Percentiles rank a stretch among this genome's conserved stretches.
Conservation (phyloP, 1,140 invertebrate species). For the Brachionus rotundiformis region DNA sequence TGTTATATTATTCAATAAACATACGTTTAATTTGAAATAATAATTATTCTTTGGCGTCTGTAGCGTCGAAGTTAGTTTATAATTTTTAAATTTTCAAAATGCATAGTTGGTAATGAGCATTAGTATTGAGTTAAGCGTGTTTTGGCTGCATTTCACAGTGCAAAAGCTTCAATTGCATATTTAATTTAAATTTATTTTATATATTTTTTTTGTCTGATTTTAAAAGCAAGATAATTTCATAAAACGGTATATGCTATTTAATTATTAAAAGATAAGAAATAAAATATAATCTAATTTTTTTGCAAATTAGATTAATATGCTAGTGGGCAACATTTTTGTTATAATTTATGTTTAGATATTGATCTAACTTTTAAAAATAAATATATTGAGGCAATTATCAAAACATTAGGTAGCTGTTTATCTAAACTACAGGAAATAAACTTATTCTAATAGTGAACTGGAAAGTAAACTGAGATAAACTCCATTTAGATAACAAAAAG, state of each 20-base stretch:
- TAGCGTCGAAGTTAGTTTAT: conserved; percentile 39
- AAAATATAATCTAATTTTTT: too few species aligned
- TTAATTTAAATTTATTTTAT: conserved; percentile 14
- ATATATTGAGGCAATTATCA: background rate
- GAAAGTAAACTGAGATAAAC: background rate
- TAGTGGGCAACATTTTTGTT: too few species aligned
- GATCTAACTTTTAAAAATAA: background rate
- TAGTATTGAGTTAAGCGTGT: background rate
- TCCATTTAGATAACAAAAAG: background rate
- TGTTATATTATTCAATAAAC: conserved; percentile 34
- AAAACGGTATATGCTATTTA: too few species aligned
- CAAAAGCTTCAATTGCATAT: conserved; percentile 1
- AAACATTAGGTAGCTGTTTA: conserved; percentile 13
- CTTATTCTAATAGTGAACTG: background rate
- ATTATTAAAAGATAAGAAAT: too few species aligned
- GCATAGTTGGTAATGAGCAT: background rate
- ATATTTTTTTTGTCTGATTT: conserved; percentile 1
- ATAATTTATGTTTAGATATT: background rate
- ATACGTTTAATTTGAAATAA: conserved; percentile 34
- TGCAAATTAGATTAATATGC: too few species aligned
- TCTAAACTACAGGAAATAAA: background rate
- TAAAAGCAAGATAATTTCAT: background rate
- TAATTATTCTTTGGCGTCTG: conserved; percentile 33
- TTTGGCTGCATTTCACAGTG: conserved; percentile 2
- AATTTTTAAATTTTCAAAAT: conserved; percentile 9